Conservation (phyloP, 2,888 invertebrate species). For the Carabus problematicus region DNA sequence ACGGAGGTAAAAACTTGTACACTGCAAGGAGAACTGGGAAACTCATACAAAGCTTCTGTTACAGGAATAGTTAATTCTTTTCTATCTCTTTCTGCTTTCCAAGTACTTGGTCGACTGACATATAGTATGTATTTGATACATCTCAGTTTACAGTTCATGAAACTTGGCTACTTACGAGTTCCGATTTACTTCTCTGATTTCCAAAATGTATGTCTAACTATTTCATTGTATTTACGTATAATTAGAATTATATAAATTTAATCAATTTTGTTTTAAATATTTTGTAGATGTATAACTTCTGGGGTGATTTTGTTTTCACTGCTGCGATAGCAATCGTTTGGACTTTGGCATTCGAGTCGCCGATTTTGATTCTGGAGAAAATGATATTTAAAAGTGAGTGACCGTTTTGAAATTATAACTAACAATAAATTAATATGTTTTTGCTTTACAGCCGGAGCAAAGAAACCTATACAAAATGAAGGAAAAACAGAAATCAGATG, state of each 20-base stretch:
- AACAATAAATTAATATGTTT: not conserved
- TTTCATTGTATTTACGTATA: not conserved
- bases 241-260: too few species aligned
- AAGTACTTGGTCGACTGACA: conserved; percentile 63
- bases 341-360: conserved; percentile 59
- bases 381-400: conserved; percentile 23
- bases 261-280: not conserved
- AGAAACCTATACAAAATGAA: not conserved
- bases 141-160: conserved; percentile 53
- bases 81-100: conserved; percentile 61
- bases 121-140: conserved; percentile 66
- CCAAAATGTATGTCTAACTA: conserved; percentile 48
- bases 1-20: conserved; percentile 57
- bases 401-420: not conserved
- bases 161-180: conserved; percentile 47
- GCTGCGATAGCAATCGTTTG: conserved; percentile 54
- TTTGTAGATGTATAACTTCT: conserved; percentile 31
- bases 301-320: conserved; percentile 55
- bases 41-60: conserved; percentile 26
- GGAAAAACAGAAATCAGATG: too few species aligned
- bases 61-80: conserved; percentile 64
- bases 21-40: not conserved
- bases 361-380: conserved; percentile 58
- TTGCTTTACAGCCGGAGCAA: not conserved
- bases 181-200: conserved; percentile 49